These are phyloP conservation scores for Muschampia plurimacula DNA, from an alignment of 2,888 invertebrate species.

Conservation along the genomic window DNA sequence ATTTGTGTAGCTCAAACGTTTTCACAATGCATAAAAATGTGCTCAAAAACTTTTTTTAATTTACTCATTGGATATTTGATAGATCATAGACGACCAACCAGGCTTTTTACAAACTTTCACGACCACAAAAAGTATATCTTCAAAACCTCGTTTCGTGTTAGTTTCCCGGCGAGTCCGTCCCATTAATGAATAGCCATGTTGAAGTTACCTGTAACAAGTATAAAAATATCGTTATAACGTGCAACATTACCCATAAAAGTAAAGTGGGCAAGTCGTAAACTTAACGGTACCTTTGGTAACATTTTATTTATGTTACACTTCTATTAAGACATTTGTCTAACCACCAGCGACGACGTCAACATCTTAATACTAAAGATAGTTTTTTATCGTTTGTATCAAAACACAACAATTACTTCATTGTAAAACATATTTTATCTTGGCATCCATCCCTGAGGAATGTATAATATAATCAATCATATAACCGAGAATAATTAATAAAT, in stretches of 20 bases:
- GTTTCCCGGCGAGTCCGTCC: constrained; percentile 19
- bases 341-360: not conserved
- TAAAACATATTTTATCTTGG: too few relatives aligned
- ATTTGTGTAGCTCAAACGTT: not conserved
- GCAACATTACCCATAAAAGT: constrained; percentile 51
- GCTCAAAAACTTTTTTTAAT: constrained; percentile 5
- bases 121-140: constrained; percentile 33
- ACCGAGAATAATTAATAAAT: too few relatives aligned
- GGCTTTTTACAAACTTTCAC: constrained; percentile 34
- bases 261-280: constrained; percentile 50
- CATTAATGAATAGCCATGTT: constrained; percentile 43
- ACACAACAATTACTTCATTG: too few relatives aligned
- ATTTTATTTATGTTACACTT: constrained; percentile 50
- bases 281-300: constrained; percentile 51
- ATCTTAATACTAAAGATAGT: not conserved
- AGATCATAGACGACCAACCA: not conserved
- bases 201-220: constrained; percentile 54
- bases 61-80: not conserved
- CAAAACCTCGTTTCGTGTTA: constrained; percentile 25
- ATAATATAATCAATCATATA: too few relatives aligned
- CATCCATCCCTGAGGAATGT: too few relatives aligned
- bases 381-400: not conserved
- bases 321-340: constrained; percentile 39
- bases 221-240: constrained; percentile 50
- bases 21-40: constrained; percentile 6